Evolutionary conservation across 1,140 invertebrate species (phyloP).

Genomic region (Drosophila sucinea): DNA sequence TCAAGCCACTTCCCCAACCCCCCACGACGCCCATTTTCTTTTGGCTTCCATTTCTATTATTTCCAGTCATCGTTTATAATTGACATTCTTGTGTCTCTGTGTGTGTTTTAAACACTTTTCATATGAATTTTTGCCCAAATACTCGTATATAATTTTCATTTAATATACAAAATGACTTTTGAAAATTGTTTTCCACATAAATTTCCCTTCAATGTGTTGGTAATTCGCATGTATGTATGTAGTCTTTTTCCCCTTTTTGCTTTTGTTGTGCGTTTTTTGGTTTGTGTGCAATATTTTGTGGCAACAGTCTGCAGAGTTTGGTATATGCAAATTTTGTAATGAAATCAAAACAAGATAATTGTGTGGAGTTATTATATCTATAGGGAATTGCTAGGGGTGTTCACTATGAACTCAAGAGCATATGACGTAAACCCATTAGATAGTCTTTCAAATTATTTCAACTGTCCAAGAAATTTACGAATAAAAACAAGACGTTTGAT

Average conservation of each 20-base stretch:
- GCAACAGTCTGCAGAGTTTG: constrained; percentile 12
- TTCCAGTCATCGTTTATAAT: constrained; percentile 44
- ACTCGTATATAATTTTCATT: constrained; percentile 13
- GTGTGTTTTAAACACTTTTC: constrained; percentile 42
- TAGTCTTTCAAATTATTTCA: neutral
- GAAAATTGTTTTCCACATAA: constrained; percentile 19
- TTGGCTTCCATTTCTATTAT: constrained; percentile 14
- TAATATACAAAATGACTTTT: constrained; percentile 33
- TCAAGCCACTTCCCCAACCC: neutral
- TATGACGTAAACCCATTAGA: neutral
- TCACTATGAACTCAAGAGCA: neutral
- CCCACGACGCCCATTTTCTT: neutral
- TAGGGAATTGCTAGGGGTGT: neutral
- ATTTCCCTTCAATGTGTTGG: constrained; percentile 20
- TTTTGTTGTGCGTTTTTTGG: neutral
- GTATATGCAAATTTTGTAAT: constrained; percentile 32
- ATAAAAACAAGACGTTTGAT: no score
- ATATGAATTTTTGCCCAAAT: constrained; percentile 40
- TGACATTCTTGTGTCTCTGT: constrained; percentile 32
- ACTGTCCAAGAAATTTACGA: no score
- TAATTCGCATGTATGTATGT: neutral
- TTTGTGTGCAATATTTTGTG: constrained; percentile 6
- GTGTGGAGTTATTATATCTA: constrained; percentile 5
- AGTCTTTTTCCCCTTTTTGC: neutral
- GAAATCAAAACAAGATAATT: constrained; percentile 33